These are phyloP conservation scores for Nasonia oneida DNA, from an alignment of 2,888 invertebrate species.

Conservation along the genomic window DNA sequence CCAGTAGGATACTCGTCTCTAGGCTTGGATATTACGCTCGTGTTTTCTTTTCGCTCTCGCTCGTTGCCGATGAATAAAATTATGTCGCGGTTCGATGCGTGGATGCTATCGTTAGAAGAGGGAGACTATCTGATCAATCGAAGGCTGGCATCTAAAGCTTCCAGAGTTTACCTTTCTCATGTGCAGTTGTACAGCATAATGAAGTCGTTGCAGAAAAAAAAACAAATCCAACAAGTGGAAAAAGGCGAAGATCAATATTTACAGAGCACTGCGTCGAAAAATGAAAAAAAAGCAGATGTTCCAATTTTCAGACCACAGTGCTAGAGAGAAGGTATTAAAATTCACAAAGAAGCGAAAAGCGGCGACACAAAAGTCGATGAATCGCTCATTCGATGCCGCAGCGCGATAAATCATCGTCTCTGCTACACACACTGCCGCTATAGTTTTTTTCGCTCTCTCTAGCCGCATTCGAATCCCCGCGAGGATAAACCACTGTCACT, in stretches of 20 bases:
- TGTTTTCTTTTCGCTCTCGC: not conserved
- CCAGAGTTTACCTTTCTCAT: not conserved
- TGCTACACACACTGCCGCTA: not conserved
- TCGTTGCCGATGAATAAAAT: not conserved
- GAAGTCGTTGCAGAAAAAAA: not conserved
- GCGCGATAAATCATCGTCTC: slow-evolving; percentile 61
- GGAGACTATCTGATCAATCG: slow-evolving; percentile 37
- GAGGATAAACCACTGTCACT: slow-evolving; percentile 63
- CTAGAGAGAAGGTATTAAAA: slow-evolving; percentile 47
- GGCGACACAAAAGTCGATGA: slow-evolving; percentile 52
- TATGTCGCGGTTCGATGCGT: not conserved
- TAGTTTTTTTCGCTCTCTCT: slow-evolving; percentile 26
- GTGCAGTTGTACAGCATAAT: not conserved
- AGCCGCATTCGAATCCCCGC: slow-evolving; percentile 49
- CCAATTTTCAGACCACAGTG: not conserved
- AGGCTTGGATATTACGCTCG: slow-evolving; percentile 12
- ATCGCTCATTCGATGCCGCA: slow-evolving; percentile 50
- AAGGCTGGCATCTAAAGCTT: not conserved
- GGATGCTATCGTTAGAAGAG: slow-evolving; percentile 11
- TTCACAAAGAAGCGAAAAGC: slow-evolving; percentile 38
- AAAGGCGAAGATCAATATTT: slow-evolving; percentile 6
- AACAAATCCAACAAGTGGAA: not conserved
- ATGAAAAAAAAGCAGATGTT: slow-evolving; percentile 34
- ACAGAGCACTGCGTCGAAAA: not conserved
- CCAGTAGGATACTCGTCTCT: not conserved